Conservation (phyloP, 1,140 invertebrate genomes). For the Lutraria rhynchaena region DNA sequence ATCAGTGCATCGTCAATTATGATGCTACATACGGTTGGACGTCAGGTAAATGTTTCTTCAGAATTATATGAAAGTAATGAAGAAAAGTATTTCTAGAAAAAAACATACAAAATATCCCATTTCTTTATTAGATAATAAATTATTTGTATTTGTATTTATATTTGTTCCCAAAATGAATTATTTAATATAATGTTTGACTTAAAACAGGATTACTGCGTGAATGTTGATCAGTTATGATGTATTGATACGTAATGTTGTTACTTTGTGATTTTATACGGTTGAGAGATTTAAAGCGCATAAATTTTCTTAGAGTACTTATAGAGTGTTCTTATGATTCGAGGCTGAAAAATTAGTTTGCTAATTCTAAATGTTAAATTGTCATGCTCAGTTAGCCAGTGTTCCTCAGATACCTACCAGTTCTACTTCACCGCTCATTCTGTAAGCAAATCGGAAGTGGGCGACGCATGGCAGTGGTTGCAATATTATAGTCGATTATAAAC, state of each 20-base stretch:
- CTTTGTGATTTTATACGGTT: too few relatives aligned
- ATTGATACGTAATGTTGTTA: too few relatives aligned
- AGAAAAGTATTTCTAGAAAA: neutral
- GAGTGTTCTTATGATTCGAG: too few relatives aligned
- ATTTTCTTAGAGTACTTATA: too few relatives aligned
- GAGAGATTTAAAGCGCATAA: too few relatives aligned
- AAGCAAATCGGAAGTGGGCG: neutral
- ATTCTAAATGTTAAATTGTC: neutral
- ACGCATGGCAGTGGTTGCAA: neutral
- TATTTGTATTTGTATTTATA: neutral
- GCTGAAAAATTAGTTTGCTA: too few relatives aligned
- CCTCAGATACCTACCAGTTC: neutral
- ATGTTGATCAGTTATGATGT: too few relatives aligned
- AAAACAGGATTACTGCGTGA: neutral
- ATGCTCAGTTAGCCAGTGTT: neutral
- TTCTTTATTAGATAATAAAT: neutral
- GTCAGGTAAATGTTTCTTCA: neutral
- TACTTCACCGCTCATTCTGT: neutral
- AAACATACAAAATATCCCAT: neutral
- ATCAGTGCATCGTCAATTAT: neutral
- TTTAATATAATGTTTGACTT: neutral
- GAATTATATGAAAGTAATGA: neutral
- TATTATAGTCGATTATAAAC: neutral
- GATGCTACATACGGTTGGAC: conserved; percentile 1
- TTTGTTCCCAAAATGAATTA: neutral